Evolutionary conservation across 2,888 invertebrate species (phyloP), one percentile per base, ranked within the genome.

Genomic region (Ptilodon capucinus): DNA sequence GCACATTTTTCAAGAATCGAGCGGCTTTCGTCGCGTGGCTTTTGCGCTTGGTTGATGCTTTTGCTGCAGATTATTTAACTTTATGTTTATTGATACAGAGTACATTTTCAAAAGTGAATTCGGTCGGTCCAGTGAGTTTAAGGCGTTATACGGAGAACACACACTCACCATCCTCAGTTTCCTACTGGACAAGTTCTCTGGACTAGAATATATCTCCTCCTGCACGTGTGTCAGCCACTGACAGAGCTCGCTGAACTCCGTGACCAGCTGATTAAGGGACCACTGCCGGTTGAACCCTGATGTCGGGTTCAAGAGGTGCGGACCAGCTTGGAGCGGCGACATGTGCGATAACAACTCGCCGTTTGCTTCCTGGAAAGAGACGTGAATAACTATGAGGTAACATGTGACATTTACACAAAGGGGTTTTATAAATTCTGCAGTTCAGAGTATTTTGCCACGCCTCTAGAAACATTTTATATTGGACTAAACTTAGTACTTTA

Each of bases 191-290:
- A 94, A 82, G 74, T 93, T 94, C 78, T 94, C 94, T 71, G 94
- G 94, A 87, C 94, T 95, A 80, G 94, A 94, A 84, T 95, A 95
- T 60, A 95, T 93, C 74, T 94, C 92, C 84, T 95, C 95, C 79
- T 96, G 95, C 68, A 96, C 94, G 71, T 94, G 93, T 67, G 94
- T 94, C 68, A 96, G 92, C 96, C 96, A 96, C 71, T 94, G 94
- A 83, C 95, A 95, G 71, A 97, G 93, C 80, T 96, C 95, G 57
- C 93, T 93, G 89, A 96, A 96, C 91, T 96, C 96, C 40, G 94
- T 90, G 56, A 94, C 92, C 71, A 96, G 94, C 89, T 96, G 95
- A 57, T 92, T 93, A 61, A 95, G 92, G 51, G 95, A 95, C 95
- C 96, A 96, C 69, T 94, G 84, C 72, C 93, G 76, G 86, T 90